Evolutionary conservation across 1,140 invertebrate genomes (phyloP).

Genomic region (Acarapis woodi): DNA sequence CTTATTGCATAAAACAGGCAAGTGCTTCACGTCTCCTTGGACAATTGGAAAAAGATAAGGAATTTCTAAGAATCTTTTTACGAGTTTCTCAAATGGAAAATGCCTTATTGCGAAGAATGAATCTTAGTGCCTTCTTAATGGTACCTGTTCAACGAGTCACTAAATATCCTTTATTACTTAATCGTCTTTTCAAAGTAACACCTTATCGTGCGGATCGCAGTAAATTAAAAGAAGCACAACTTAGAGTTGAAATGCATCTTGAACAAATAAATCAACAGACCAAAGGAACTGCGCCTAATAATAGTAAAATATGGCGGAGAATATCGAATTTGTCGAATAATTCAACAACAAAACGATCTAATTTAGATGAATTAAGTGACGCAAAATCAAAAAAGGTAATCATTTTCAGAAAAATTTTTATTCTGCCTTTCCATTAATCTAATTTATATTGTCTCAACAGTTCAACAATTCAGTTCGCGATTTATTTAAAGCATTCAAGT

Average conservation of each 20-base stretch:
- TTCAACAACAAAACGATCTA: constrained; percentile 1
- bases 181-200: constrained; percentile 66
- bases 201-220: constrained; percentile 38
- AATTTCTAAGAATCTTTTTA: constrained; percentile 69
- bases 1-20: constrained; percentile 56
- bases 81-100: constrained; percentile 91
- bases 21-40: constrained; percentile 57
- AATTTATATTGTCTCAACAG: too few relatives aligned
- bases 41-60: constrained; percentile 77
- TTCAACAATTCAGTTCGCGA: too few relatives aligned
- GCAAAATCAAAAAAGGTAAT: too few relatives aligned
- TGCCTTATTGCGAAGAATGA: constrained; percentile 63
- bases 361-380: neutral
- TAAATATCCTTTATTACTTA: constrained; percentile 57
- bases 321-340: constrained; percentile 40
- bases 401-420: too few relatives aligned
- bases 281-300: constrained; percentile 47
- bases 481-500: too few relatives aligned
- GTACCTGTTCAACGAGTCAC: constrained; percentile 24
- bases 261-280: constrained; percentile 77
- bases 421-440: too few relatives aligned
- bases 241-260: constrained; percentile 67
- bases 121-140: constrained; percentile 86
- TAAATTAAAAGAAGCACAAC: constrained; percentile 44
- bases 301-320: constrained; percentile 42